Percentiles rank a stretch among this genome's conserved stretches.
Evolutionary conservation across 2,888 invertebrate genomes (phyloP).

Genomic region (Metellina segmentata): DNA sequence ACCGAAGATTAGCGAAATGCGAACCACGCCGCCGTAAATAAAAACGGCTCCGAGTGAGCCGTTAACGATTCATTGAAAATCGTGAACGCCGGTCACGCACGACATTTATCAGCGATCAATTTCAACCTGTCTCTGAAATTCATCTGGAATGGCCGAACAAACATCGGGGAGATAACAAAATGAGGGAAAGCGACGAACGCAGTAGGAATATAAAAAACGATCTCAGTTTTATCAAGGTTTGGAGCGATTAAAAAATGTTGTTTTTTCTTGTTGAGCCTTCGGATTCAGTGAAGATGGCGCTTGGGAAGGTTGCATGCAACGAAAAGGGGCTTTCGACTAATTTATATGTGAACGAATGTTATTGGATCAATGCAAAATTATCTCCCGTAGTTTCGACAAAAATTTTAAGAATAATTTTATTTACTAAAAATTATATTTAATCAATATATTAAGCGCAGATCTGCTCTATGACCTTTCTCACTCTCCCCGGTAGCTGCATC

Average conservation of each 20-base stretch:
- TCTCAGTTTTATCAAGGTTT: constrained; percentile 21
- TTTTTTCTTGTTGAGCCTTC: too few relatives aligned
- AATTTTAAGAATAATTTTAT: too few relatives aligned
- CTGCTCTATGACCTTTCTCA: too few relatives aligned
- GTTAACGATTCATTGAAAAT: constrained; percentile 48
- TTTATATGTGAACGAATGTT: too few relatives aligned
- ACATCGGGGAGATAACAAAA: constrained; percentile 27
- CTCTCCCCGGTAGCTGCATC: too few relatives aligned
- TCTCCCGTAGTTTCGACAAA: too few relatives aligned
- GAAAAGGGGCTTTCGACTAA: too few relatives aligned
- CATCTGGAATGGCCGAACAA: constrained; percentile 33
- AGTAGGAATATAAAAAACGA: constrained; percentile 37
- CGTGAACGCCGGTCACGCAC: constrained; percentile 31
- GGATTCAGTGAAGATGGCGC: too few relatives aligned
- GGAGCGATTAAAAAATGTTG: not conserved
- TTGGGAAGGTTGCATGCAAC: too few relatives aligned
- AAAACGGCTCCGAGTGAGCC: not conserved
- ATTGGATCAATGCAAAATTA: too few relatives aligned
- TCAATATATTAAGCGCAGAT: too few relatives aligned
- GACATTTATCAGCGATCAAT: constrained; percentile 54
- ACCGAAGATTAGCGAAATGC: not conserved
- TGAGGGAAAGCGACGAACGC: constrained; percentile 6
- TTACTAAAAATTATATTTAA: too few relatives aligned
- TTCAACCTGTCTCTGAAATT: constrained; percentile 38
- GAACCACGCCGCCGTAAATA: not conserved